Base-by-base conservation (phyloP, 2,888 invertebrate genomes). In the Nineta flava region DNA sequence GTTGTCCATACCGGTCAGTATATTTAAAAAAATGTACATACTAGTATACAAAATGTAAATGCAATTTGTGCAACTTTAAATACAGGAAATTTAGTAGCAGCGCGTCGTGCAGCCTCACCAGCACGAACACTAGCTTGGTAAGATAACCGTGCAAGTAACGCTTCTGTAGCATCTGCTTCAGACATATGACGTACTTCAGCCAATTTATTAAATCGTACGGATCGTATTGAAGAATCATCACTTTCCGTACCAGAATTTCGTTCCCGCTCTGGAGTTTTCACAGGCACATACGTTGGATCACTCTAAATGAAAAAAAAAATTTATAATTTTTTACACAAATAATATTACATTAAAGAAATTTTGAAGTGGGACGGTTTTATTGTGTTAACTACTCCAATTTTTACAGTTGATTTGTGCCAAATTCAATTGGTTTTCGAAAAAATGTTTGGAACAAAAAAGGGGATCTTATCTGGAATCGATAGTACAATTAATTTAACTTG, bases 181-280 rank as follows among this genome's bases (percentile, higher is more conserved):
- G 88, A 88, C 85, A 91, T 86, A 57, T 91, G 90, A 1, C 90
- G 77, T 49, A 87, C 86, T 74, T 88, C 88, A 9, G 87, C 87
- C 57, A 95, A 74, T 72, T 91, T 91, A 63, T 86, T 92, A 64
- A 93, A 93, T 52, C 94, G 77, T 10, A 95, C 95, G 50, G 87
- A 86, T 55, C 86, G 79, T 51, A 85, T 76, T 12, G 84, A 83
- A 50, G 87, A 86, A 63, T 90, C 93, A 68, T 93, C 87, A 57
- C 84, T 84, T 62, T 87, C 87, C 32, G 83, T 83, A 41, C 83
- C 83, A 43, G 85, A 85, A 55, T 72, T 75, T 56, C 73, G 72
- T 51, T 65, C 66, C 49, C 71, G 68, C 46, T 82, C 83, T 31
- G 81, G 76, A 26, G 72, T 76, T 62, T 92, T 85, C 26, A 94